A percentile compares a stretch with the other conserved stretches of the same genome.
Evolutionary conservation across 2,888 invertebrate species (phyloP).

Genomic region (Catocala nupta): DNA sequence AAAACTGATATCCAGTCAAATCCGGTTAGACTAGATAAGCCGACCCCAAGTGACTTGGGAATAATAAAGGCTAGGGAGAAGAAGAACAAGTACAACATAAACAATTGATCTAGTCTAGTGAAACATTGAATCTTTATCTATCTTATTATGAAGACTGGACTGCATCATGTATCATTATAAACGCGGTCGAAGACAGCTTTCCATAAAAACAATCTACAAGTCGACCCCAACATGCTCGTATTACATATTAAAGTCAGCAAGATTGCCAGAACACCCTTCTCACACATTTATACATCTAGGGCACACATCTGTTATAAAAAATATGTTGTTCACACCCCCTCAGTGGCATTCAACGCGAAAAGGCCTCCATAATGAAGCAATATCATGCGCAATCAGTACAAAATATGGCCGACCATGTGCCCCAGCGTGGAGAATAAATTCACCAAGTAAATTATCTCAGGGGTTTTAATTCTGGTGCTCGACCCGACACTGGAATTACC

Average conservation of each 20-base stretch:
- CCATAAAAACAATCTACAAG: no score
- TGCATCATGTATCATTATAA: no score
- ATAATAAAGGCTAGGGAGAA: no score
- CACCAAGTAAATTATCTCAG: slow-evolving; percentile 69
- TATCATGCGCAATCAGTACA: slow-evolving; percentile 67
- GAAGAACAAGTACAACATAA: no score
- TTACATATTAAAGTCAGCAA: not conserved
- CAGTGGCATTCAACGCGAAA: slow-evolving; percentile 16
- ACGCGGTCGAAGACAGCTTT: no score
- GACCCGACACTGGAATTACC: slow-evolving; percentile 54
- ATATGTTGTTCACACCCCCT: slow-evolving; percentile 12
- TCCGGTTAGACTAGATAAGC: no score
- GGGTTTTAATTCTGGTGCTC: slow-evolving; percentile 68
- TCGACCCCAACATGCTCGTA: no score
- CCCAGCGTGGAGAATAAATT: slow-evolving; percentile 67
- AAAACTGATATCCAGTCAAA: no score
- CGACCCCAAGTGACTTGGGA: no score
- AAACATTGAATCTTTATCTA: no score
- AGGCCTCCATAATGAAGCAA: slow-evolving; percentile 62
- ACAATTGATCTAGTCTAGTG: no score
- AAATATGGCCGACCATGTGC: slow-evolving; percentile 61
- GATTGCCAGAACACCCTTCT: not conserved
- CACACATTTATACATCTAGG: slow-evolving; percentile 2
- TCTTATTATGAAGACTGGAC: no score
- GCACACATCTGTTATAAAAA: slow-evolving; percentile 22